Evolutionary conservation across 2,888 invertebrate species (phyloP).

Genomic region (Aspidiotus rigidus): DNA sequence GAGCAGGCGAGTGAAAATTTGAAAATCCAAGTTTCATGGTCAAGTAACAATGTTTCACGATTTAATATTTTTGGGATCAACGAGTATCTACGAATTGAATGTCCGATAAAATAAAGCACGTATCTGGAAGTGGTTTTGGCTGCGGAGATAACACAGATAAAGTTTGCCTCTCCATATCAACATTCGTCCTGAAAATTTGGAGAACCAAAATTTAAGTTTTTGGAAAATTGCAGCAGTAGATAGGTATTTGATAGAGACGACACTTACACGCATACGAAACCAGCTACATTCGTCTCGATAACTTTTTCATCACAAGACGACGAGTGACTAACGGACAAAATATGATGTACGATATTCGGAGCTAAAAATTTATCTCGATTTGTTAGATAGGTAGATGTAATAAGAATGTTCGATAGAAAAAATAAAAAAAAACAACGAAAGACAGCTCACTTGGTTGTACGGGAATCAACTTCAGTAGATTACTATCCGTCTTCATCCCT

Average conservation of each 20-base stretch:
- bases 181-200: slow-evolving; percentile 67
- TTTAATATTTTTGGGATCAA: slow-evolving; percentile 5
- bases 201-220: slow-evolving; percentile 18
- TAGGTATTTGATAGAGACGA: slow-evolving; percentile 13
- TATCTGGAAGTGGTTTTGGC: slow-evolving; percentile 83
- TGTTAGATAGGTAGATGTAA: not conserved
- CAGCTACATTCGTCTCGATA: slow-evolving; percentile 75
- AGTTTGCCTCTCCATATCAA: slow-evolving; percentile 77
- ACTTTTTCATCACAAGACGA: slow-evolving; percentile 73
- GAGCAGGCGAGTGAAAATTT: too few species aligned
- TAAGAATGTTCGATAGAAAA: not conserved
- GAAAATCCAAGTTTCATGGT: too few species aligned
- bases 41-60: not conserved
- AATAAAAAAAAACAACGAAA: not conserved
- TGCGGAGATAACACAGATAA: slow-evolving; percentile 88
- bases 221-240: slow-evolving; percentile 11
- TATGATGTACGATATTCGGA: slow-evolving; percentile 69
- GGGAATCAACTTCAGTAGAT: slow-evolving; percentile 75
- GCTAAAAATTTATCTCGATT: slow-evolving; percentile 38
- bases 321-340: slow-evolving; percentile 82
- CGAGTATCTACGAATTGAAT: slow-evolving; percentile 85
- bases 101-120: slow-evolving; percentile 76
- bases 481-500: slow-evolving; percentile 88
- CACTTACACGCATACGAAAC: slow-evolving; percentile 85
- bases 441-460: slow-evolving; percentile 55